Conservation (phyloP, 1,140 invertebrate genomes). For the Anoplophora glabripennis region DNA sequence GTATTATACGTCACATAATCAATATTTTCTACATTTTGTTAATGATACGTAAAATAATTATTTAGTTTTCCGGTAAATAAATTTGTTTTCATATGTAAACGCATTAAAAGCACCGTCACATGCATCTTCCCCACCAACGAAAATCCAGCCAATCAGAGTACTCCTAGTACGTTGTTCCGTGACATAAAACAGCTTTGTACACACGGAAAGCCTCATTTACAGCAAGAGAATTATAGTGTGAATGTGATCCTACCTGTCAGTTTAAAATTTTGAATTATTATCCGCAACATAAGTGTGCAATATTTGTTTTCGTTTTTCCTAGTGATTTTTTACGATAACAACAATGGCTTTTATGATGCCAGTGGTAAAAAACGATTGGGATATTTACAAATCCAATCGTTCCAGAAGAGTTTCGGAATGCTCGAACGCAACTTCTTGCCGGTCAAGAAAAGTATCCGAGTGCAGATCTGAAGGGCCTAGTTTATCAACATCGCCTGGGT, state of each 20-base stretch:
- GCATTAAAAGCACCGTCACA: no score
- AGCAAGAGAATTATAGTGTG: conserved; percentile 3
- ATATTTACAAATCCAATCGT: conserved; percentile 83
- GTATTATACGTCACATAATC: no score
- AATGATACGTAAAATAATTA: no score
- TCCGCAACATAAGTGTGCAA: conserved; percentile 9
- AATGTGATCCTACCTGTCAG: conserved; percentile 1
- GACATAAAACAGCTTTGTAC: conserved; percentile 28
- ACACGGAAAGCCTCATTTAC: conserved; percentile 9
- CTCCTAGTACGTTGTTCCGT: conserved; percentile 15
- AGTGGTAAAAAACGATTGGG: conserved; percentile 88
- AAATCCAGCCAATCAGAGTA: conserved; percentile 19
- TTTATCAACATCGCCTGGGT: conserved; percentile 69
- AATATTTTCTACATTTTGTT: no score
- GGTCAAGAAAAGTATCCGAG: conserved; percentile 75
- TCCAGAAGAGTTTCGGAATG: conserved; percentile 71
- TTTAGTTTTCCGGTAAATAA: no score
- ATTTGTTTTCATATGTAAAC: no score
- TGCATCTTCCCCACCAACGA: not conserved
- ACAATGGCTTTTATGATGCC: conserved; percentile 91
- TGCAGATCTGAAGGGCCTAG: conserved; percentile 74
- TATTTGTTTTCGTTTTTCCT: not conserved
- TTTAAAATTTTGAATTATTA: conserved; percentile 1
- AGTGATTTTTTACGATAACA: not conserved
- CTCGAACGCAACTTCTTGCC: conserved; percentile 60